Evolutionary conservation across 2,113 vertebrate genomes (phyloP).

Genomic region (Nesoenas mayeri): DNA sequence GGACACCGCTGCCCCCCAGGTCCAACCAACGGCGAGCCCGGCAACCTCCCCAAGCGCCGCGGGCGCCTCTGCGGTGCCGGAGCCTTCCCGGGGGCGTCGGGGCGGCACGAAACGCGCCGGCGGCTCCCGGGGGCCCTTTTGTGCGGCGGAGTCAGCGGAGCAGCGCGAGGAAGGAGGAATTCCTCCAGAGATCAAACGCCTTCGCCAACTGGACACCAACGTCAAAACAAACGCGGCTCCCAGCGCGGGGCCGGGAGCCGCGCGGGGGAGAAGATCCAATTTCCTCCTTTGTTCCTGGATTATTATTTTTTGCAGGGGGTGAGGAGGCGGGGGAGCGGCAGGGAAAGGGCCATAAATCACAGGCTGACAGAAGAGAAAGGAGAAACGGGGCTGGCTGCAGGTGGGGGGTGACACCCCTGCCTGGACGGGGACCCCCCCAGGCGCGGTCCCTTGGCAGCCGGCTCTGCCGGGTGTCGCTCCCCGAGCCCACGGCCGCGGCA

Average conservation of each 20-base stretch:
- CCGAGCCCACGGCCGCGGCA: fast-evolving
- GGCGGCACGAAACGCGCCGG: not conserved
- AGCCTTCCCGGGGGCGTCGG: not conserved
- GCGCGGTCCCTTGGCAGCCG: not conserved
- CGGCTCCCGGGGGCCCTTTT: constrained; percentile 2
- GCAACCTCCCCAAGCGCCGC: not conserved
- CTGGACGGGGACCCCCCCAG: too few relatives aligned
- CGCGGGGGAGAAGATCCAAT: constrained; percentile 18
- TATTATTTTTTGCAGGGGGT: constrained; percentile 29
- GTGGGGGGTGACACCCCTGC: not conserved
- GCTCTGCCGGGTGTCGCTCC: not conserved
- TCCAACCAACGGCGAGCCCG: fast-evolving
- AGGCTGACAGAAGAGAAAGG: not conserved
- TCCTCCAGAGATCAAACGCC: constrained; percentile 43
- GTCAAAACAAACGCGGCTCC: constrained; percentile 14
- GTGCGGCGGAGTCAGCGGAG: not conserved
- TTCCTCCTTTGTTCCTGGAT: constrained; percentile 51
- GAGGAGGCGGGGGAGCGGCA: not conserved
- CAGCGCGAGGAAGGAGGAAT: constrained; percentile 14
- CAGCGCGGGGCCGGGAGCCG: not conserved
- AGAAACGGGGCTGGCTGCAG: not conserved
- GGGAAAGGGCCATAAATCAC: constrained; percentile 51
- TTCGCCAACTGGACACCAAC: constrained; percentile 27
- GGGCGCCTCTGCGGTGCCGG: not conserved
- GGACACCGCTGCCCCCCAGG: fast-evolving